Evolutionary conservation across 2,797 vertebrate species (phyloP), one percentile per base, ranked within the genome.

Genomic region (Pipistrellus kuhlii): DNA sequence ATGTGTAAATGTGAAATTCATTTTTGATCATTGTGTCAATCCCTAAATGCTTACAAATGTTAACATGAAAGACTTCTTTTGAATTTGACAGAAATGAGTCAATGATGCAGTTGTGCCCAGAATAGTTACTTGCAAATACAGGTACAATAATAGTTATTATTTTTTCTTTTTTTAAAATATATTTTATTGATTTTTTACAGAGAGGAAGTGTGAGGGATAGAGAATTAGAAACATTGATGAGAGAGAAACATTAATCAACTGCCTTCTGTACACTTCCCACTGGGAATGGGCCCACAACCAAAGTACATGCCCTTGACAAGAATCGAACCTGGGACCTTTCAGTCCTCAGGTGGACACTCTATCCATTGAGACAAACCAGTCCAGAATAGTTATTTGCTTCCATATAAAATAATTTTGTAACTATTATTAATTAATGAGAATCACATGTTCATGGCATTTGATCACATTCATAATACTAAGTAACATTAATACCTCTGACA

Each of bases 1-100:
- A 59, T 76, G 27, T 81, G n/a, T 93, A 83, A 90, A 53, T 53
- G 91, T 76, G 78, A 18, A 59, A n/a, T 59, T 88, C 53, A 88
- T 76, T 95, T 90, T 59, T 78, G 44, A 81, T 77, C 68, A 72
- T 51, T 48, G 11, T 69, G 80, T 30, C 18, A 57, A 27, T 73
- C 15, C 15, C 68, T 82, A 83, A 68, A 76, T 57, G n/a, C 51
- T 80, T 81, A 25, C 32, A 59, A 77, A 72, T 20, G 66, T 69
- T 77, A 84, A 72, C 53, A 30, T 68, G 18, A 25, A 83, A 86
- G 38, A 81, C 1, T 27, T 82, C 64, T 90, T 92, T 66, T 77
- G 57, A 88, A 78, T 88, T 88, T 13, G 57, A 13, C 41, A 30
- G 88, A 88, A 85, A 77, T 88, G 46, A 85, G 46, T 72, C 55